Evolutionary conservation across 1,140 invertebrate species (phyloP).

Genomic region (Solenopsis invicta): DNA sequence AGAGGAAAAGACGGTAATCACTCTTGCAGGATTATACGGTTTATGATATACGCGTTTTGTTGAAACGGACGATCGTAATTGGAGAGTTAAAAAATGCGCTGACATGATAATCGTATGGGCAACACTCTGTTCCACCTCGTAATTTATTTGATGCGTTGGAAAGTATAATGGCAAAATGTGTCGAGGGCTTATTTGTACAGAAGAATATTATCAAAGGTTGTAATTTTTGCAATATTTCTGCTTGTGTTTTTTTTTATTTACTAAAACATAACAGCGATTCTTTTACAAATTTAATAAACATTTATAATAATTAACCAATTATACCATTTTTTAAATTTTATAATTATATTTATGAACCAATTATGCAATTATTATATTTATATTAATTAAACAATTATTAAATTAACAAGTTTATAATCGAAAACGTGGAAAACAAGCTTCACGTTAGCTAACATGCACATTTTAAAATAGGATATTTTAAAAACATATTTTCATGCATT

Average conservation of each 20-base stretch:
- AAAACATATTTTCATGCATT: neutral
- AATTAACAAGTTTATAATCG: too few relatives aligned
- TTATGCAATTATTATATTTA: neutral
- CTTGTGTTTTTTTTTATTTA: neutral
- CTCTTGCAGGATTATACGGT: slow-evolving; percentile 4
- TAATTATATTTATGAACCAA: too few relatives aligned
- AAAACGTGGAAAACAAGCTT: too few relatives aligned
- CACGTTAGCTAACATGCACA: too few relatives aligned
- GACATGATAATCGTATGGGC: slow-evolving; percentile 29
- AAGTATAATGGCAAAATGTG: neutral
- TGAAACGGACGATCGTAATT: neutral
- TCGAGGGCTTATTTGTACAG: neutral
- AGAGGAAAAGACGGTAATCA: slow-evolving; percentile 26
- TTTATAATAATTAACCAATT: too few relatives aligned
- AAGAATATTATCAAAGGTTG: neutral
- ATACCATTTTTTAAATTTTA: too few relatives aligned
- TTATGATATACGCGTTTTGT: slow-evolving; percentile 28
- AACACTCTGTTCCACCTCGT: neutral
- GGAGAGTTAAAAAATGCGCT: neutral
- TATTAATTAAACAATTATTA: too few relatives aligned
- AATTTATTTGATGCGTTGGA: slow-evolving; percentile 10
- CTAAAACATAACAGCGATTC: too few relatives aligned
- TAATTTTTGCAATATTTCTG: neutral
- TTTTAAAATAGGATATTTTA: neutral
- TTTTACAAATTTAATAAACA: too few relatives aligned